Evolutionary conservation across 2,888 invertebrate genomes (phyloP).

Genomic region (Tenthredo mesomela): DNA sequence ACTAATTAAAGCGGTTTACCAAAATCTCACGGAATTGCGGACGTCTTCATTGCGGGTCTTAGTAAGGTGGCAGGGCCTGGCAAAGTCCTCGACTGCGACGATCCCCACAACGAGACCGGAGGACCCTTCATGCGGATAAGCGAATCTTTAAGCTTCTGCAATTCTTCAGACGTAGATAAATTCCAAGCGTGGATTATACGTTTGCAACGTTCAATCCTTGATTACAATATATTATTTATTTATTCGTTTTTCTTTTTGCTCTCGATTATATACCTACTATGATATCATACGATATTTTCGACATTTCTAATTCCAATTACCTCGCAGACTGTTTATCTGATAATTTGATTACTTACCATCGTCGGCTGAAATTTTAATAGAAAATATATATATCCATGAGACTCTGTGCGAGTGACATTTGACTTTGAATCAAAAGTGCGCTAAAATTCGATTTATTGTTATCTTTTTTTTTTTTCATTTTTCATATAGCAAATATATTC

Average conservation of each 20-base stretch:
- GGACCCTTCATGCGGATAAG: conserved; percentile 4
- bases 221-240: not conserved
- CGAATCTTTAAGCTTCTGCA: conserved; percentile 1
- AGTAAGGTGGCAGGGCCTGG: conserved; percentile 1
- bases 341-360: not conserved
- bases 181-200: not conserved
- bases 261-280: not conserved
- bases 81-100: not conserved
- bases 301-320: not conserved
- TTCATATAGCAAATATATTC: not conserved
- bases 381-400: conserved; percentile 13
- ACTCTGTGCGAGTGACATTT: not conserved
- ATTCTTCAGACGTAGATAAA: not conserved
- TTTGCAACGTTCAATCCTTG: not conserved
- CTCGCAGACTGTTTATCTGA: not conserved
- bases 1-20: conserved; percentile 35
- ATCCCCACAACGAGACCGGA: not conserved
- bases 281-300: not conserved
- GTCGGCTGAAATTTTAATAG: not conserved
- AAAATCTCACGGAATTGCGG: conserved; percentile 30
- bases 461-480: not conserved
- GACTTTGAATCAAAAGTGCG: not conserved
- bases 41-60: conserved; percentile 30
- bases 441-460: not conserved
- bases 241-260: not conserved